phyloP scores from a whole-genome alignment of 2,797 vertebrate species.

The Antennarius maculatus region DNA sequence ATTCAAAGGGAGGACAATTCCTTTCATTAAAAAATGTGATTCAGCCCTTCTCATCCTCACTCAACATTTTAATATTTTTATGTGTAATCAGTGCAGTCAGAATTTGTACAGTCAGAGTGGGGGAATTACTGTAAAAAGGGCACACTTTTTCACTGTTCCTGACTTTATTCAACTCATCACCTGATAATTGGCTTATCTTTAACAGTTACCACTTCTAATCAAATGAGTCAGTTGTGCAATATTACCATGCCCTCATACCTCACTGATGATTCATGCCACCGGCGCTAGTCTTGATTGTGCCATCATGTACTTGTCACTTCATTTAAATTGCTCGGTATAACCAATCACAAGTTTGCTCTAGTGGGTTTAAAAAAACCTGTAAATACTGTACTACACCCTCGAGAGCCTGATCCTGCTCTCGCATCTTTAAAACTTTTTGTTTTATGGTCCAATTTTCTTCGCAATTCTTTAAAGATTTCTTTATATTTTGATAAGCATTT shows the following conservation, averaged over 20 bases:
- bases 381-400: background rate
- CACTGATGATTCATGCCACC: background rate
- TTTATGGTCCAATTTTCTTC: conserved; percentile 31
- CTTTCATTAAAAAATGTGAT: too few relatives aligned
- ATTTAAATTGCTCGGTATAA: conserved; percentile 9
- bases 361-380: background rate
- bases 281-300: conserved; percentile 18
- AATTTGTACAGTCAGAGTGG: too few relatives aligned
- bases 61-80: too few relatives aligned
- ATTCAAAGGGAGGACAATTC: too few relatives aligned
- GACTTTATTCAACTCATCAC: background rate
- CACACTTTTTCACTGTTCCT: too few relatives aligned
- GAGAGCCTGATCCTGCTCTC: conserved; percentile 16
- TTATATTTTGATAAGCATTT: conserved; percentile 38
- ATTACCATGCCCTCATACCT: background rate
- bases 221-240: background rate
- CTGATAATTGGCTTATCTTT: too few relatives aligned
- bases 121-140: too few relatives aligned
- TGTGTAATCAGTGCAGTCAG: too few relatives aligned
- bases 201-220: background rate
- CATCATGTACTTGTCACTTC: background rate
- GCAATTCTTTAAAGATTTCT: conserved; percentile 14
- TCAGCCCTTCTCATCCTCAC: too few relatives aligned
- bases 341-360: conserved; percentile 6
- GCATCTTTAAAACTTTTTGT: conserved; percentile 22